These are phyloP conservation scores for Drosophila paracracens DNA, from an alignment of 2,888 invertebrate species.

Conservation along the genomic window DNA sequence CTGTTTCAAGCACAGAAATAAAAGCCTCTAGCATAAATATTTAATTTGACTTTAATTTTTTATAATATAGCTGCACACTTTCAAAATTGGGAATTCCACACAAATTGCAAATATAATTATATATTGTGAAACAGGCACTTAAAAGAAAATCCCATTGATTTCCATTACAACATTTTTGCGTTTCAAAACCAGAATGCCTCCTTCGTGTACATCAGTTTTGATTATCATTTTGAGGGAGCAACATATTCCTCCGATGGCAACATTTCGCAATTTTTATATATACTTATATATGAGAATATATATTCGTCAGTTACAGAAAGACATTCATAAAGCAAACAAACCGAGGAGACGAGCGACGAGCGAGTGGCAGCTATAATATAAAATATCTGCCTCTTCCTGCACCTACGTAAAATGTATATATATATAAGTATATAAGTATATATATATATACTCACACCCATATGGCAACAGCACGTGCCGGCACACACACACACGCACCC, in stretches of 20 bases:
- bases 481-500: constrained; percentile 12
- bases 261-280: constrained; percentile 31
- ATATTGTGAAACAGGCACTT: constrained; percentile 11
- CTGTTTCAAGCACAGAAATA: not conserved
- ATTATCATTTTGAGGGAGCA: constrained; percentile 31
- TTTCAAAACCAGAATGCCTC: not conserved
- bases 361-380: constrained; percentile 36
- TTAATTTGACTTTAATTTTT: not conserved
- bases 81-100: constrained; percentile 1
- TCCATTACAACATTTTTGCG: constrained; percentile 35
- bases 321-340: constrained; percentile 69
- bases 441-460: not conserved
- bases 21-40: not conserved
- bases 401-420: constrained; percentile 1
- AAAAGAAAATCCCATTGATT: constrained; percentile 32
- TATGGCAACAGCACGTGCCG: constrained; percentile 66
- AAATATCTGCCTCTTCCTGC: constrained; percentile 25
- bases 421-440: not conserved
- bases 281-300: constrained; percentile 2
- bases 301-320: constrained; percentile 43
- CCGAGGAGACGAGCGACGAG: constrained; percentile 16
- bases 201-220: not conserved
- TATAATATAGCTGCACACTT: not conserved
- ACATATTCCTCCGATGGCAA: constrained; percentile 18
- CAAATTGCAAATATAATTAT: constrained; percentile 24